Conservation (phyloP, 2,113 vertebrate species). For the Tragelaphus buxtoni region DNA sequence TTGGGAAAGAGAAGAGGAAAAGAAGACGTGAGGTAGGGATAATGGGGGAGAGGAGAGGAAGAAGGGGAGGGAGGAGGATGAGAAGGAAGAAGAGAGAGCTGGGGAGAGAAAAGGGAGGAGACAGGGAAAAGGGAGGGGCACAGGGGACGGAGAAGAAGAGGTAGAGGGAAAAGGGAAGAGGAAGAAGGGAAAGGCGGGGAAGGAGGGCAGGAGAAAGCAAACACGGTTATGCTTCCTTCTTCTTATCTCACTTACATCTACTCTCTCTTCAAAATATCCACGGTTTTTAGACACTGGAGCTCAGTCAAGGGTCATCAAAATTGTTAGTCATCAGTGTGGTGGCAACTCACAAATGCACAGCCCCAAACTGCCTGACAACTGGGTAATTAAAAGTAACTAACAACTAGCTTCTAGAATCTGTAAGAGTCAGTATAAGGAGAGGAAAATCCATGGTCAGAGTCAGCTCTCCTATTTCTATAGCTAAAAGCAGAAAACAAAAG, state of each 20-base stretch:
- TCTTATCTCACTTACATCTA: background rate
- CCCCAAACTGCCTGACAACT: background rate
- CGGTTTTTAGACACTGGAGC: background rate
- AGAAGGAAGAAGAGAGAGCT: background rate
- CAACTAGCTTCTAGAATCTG: background rate
- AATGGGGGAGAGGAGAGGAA: too few species aligned
- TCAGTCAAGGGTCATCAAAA: background rate
- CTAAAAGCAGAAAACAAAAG: background rate
- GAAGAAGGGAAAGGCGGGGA: background rate
- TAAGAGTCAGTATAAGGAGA: background rate
- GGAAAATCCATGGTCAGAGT: background rate
- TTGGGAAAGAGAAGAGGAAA: background rate
- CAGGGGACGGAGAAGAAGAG: background rate
- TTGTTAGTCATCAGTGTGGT: background rate
- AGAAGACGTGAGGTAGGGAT: background rate
- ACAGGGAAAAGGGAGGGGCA: background rate
- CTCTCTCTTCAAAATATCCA: conserved; percentile 30
- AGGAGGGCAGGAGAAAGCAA: background rate
- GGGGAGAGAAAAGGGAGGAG: background rate
- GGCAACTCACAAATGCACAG: background rate
- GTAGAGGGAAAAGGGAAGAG: background rate
- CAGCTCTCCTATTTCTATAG: background rate
- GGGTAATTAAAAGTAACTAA: background rate
- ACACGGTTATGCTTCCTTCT: background rate
- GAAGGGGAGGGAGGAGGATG: background rate